Evolutionary conservation across 2,888 invertebrate genomes (phyloP), one percentile per base, ranked within the genome.

Genomic region (Macrosiphum euphorbiae): DNA sequence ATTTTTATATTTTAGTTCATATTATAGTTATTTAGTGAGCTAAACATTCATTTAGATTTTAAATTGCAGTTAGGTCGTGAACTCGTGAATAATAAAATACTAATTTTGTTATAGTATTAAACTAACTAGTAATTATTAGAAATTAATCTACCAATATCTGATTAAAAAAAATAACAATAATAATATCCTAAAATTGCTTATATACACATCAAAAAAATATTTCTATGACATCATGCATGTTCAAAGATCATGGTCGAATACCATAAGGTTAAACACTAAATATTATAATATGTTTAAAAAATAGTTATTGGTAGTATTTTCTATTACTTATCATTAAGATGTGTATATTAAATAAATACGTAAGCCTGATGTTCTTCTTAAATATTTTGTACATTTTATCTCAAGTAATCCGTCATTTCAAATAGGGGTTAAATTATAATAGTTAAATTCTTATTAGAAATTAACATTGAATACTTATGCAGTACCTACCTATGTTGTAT

Each of bases 211-310:
- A 35, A 24, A 35, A 50, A 28, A 47, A 89, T 89, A 35, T 89
- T 8, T 89, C 10, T 1, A 89, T 89, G 61, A 89, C 58, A 28
- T 89, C 61, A 61, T 89, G 47, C 78, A 78, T 86, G 41, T 88
- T 44, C 41, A 13, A 41, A 88, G 88, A 89, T 61, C 89, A 89
- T 44, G 61, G 89, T 61, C 89, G 28, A 58, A 47, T 44, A 16
- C 24, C 41, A 88, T 88, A 35, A 88, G 88, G 88, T 55, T 55
- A 88, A 88, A n/a, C n/a, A 35, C 88, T 55, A 41, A 4, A 88
- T 20, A 16, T 35, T 88, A 35, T 85, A 86, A 28, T 47, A 26
- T 85, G 26, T 86, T 44, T 44, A 86, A n/a, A 78, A 78, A 35
- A 20, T 78, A 78, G 20, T 35, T 35, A 78, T 35, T 35, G 78